A percentile compares a stretch with the other conserved stretches of the same genome.
These are phyloP conservation scores for Australoheros facetus DNA, from an alignment of 2,797 vertebrate genomes.

Conservation along the genomic window DNA sequence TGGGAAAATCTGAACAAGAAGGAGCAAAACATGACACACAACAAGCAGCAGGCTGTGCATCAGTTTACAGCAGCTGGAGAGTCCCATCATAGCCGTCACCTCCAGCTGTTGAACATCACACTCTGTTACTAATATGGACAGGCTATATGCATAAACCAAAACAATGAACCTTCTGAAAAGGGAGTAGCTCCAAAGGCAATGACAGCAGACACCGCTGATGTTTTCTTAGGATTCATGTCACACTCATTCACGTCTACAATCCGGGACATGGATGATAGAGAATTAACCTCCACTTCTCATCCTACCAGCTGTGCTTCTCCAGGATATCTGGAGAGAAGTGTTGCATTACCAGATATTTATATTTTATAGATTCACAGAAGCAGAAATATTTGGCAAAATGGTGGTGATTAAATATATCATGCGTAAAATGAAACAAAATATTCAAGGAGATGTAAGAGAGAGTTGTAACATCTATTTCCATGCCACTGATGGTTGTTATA, in stretches of 20 bases:
- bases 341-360: conserved; percentile 34
- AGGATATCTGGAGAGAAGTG: neutral
- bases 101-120: conserved; percentile 61
- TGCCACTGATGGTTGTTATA: neutral
- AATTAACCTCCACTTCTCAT: conserved; percentile 19
- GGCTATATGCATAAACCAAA: neutral
- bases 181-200: conserved; percentile 14
- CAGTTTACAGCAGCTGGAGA: conserved; percentile 53
- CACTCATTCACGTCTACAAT: conserved; percentile 23
- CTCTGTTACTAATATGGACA: conserved; percentile 26
- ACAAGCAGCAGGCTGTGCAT: conserved; percentile 41
- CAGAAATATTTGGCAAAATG: conserved; percentile 22
- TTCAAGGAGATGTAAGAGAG: neutral
- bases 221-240: conserved; percentile 30
- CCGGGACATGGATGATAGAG: conserved; percentile 23
- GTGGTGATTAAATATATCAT: neutral
- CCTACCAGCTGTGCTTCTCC: conserved; percentile 19
- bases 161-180: conserved; percentile 16
- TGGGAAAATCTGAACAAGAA: conserved; percentile 26
- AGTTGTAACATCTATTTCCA: neutral
- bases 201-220: conserved; percentile 1
- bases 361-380: conserved; percentile 22
- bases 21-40: neutral
- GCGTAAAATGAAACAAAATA: neutral
- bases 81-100: conserved; percentile 51